phyloP scores from a whole-genome alignment of 2,113 vertebrate species.

The Chitala chitala region DNA sequence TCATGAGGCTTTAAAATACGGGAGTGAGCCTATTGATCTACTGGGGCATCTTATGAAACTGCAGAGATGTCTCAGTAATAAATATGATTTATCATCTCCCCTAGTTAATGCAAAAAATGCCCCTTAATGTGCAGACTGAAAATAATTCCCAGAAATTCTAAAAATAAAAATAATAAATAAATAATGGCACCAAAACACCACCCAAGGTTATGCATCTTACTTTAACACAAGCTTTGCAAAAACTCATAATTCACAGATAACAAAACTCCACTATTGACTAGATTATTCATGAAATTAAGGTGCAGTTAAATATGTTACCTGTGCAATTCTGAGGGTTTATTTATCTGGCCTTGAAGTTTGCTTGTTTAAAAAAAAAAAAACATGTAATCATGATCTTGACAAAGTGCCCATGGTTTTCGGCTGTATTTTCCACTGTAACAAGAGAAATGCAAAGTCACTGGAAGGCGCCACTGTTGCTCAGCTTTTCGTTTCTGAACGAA shows the following conservation, averaged over 20 bases:
- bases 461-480: too few species aligned
- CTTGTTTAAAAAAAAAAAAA: too few species aligned
- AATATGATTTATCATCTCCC: background rate
- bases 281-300: background rate
- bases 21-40: conserved; percentile 9
- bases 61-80: conserved; percentile 2
- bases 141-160: conserved; percentile 3
- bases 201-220: too few species aligned
- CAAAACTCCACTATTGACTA: conserved; percentile 1
- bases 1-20: conserved; percentile 9
- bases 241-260: background rate
- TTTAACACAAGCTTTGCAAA: too few species aligned
- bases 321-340: too few species aligned
- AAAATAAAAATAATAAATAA: too few species aligned
- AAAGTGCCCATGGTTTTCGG: too few species aligned
- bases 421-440: too few species aligned
- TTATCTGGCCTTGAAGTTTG: too few species aligned
- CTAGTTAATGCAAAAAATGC: background rate
- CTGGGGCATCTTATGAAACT: conserved; percentile 6
- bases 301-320: background rate
- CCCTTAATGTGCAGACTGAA: background rate
- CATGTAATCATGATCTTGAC: too few species aligned
- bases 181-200: background rate
- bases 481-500: too few species aligned
- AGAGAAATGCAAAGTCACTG: too few species aligned